A percentile compares a stretch with the other conserved stretches of the same genome.
phyloP scores from a whole-genome alignment of 2,113 vertebrate species.

The Callithrix jacchus region DNA sequence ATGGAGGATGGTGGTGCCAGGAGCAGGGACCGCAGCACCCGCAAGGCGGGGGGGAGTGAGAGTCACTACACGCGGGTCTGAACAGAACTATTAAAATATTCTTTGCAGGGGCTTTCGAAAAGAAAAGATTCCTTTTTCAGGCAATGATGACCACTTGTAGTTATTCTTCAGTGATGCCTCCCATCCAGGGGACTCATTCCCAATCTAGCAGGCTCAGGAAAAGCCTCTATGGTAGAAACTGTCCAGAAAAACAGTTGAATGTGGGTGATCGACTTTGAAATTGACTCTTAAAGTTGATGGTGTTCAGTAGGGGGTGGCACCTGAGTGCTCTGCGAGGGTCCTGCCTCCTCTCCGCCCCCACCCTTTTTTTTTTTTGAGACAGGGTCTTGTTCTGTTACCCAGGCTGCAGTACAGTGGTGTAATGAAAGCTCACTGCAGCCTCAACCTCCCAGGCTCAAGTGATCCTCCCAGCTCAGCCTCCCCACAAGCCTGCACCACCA shows the following conservation, averaged over 20 bases:
- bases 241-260: neutral
- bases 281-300: neutral
- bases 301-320: neutral
- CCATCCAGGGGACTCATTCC: neutral
- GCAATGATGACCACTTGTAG: neutral
- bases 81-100: accelerated
- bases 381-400: neutral
- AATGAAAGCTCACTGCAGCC: neutral
- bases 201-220: neutral
- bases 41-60: accelerated
- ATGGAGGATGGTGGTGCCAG: accelerated
- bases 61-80: accelerated
- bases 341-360: neutral
- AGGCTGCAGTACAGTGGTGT: too few relatives aligned
- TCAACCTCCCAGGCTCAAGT: neutral
- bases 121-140: neutral
- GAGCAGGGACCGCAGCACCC: accelerated
- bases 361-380: neutral
- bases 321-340: neutral
- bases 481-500: neutral
- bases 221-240: accelerated
- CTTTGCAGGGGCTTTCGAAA: neutral
- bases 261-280: accelerated
- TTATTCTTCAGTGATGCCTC: neutral
- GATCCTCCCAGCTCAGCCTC: neutral